Percentiles rank a stretch among this genome's conserved stretches.
These are phyloP conservation scores for Cygnus buccinator DNA, from an alignment of 2,113 vertebrate species.

Conservation along the genomic window DNA sequence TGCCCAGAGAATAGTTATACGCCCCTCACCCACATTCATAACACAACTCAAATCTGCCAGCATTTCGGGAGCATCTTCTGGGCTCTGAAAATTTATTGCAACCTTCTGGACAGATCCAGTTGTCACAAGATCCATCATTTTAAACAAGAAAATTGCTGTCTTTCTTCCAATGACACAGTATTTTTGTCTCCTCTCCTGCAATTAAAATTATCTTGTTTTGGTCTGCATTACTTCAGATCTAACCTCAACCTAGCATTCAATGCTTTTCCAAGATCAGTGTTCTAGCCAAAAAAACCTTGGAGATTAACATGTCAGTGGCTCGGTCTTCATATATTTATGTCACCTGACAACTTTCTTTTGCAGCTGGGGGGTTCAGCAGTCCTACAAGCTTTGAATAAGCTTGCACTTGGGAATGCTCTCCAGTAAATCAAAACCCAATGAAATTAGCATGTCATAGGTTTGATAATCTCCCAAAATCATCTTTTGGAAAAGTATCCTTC, in stretches of 20 bases:
- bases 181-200: background rate
- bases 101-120: background rate
- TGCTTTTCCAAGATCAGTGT: background rate
- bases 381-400: background rate
- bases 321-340: background rate
- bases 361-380: background rate
- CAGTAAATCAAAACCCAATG: background rate
- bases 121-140: background rate
- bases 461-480: background rate
- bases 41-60: background rate
- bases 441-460: background rate
- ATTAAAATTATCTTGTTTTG: background rate
- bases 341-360: background rate
- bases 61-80: background rate
- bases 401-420: background rate
- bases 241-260: background rate
- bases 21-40: background rate
- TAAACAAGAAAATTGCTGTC: background rate
- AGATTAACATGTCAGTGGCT: background rate
- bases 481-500: background rate
- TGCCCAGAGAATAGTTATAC: background rate
- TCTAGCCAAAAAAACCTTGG: background rate
- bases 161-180: background rate
- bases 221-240: background rate
- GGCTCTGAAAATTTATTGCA: accelerated